Conservation (phyloP, 1,140 invertebrate species). For the Bombus difficillimus region DNA sequence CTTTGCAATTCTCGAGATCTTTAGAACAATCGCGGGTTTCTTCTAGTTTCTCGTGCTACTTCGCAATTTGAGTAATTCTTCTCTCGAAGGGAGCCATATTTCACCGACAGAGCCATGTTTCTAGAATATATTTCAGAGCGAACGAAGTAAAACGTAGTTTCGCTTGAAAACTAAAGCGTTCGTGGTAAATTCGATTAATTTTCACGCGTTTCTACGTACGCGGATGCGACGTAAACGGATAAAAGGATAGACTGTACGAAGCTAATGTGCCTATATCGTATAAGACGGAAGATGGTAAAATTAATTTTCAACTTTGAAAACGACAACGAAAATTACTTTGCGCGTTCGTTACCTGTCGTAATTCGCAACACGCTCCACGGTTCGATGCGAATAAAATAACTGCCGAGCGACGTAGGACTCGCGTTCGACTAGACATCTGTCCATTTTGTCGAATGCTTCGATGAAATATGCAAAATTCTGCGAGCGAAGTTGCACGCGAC, state of each 20-base stretch:
- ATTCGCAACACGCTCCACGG: rapidly evolving
- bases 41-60: neutral
- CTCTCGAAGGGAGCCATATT: no score
- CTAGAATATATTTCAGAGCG: neutral
- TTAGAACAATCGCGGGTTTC: neutral
- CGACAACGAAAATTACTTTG: neutral
- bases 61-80: conserved; percentile 7
- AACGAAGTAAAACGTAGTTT: neutral
- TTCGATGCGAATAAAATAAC: neutral
- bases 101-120: neutral
- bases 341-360: neutral
- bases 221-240: neutral
- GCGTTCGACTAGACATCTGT: neutral
- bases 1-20: conserved; percentile 5
- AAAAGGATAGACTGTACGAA: neutral
- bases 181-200: no score
- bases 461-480: conserved; percentile 1
- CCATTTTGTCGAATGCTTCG: neutral
- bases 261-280: neutral
- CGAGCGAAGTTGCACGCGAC: neutral
- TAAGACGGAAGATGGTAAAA: neutral
- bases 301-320: neutral
- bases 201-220: neutral
- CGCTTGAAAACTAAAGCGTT: neutral
- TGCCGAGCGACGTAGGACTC: neutral